Evolutionary conservation across 2,888 invertebrate genomes (phyloP), one percentile per base, ranked within the genome.

Genomic region (Cryptops parisi): DNA sequence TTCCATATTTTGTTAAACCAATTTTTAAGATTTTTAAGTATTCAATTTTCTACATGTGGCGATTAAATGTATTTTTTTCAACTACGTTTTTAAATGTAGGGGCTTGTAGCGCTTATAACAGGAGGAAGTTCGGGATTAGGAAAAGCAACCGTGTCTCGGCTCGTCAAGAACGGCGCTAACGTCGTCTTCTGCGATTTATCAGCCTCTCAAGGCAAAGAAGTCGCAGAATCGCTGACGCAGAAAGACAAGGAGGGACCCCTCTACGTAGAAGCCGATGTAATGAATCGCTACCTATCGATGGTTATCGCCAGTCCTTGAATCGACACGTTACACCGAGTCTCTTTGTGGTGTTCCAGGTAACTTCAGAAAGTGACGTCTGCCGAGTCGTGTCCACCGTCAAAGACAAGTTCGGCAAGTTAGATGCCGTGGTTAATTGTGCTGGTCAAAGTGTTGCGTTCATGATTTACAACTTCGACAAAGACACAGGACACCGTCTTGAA

Each of bases 361-460:
- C 84, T 43, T 84, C 82, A 33, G 87, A 89, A 69, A 70, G 72
- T 21, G 90, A 96, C 70, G 81, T 96, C 0, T 72, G 71, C 46
- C 76, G 76, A 54, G 86, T 88, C 0, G 57, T 97, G 48, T 72
- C 79, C 2, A 58, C 78, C 27, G 78, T 82, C 0, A 81, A 82
- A 69, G 74, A 81, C 0, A 84, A 84, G 64, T 97, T 89, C 71
- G 87, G 90, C 0, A 76, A 79, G 56, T 69, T 98, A 26, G 83
- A 98, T 67, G 78, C 81, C 51, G 73, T 86, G 1, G 84, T 99
- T 0, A 98, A 96, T 68, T 97, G 97, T 74, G 98, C 98, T 1
- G 98, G 97, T 12, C 81, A 90, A 58, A 84, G 84, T 0, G 74
- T 80, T 0, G 90, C 94, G 1, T 79, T 79, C 62, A 90, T 89